Evolutionary conservation across 2,113 vertebrate genomes (phyloP).

Genomic region (Kryptolebias marmoratus): DNA sequence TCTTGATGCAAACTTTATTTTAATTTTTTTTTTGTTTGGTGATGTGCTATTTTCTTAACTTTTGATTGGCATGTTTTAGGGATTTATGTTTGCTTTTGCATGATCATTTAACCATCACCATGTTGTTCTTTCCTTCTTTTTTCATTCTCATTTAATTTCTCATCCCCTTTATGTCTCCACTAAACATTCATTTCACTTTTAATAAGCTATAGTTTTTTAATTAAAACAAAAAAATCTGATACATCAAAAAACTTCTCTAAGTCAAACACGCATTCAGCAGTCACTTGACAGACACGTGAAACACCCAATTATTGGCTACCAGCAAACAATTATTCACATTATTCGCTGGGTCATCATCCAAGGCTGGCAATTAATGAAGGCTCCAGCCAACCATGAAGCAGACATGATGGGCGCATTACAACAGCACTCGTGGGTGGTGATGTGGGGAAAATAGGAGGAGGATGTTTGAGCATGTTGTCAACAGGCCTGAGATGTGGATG

Average conservation of each 20-base stretch:
- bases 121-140: too few species aligned
- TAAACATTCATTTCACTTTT: neutral
- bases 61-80: too few species aligned
- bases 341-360: conserved; percentile 63
- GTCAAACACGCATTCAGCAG: conserved; percentile 12
- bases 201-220: neutral
- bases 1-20: too few species aligned
- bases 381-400: conserved; percentile 70
- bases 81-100: too few species aligned
- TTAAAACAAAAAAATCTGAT: neutral
- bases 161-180: too few species aligned
- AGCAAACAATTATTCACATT: conserved; percentile 66
- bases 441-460: conserved; percentile 38
- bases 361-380: conserved; percentile 57
- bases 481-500: conserved; percentile 60
- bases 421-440: conserved; percentile 45
- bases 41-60: too few species aligned
- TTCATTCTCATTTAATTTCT: too few species aligned
- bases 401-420: conserved; percentile 73
- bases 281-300: conserved; percentile 40
- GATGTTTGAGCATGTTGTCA: conserved; percentile 68
- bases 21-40: too few species aligned
- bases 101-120: too few species aligned
- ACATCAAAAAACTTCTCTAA: neutral
- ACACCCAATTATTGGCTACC: conserved; percentile 49